A percentile compares a stretch with the other conserved stretches of the same genome.
phyloP scores from a whole-genome alignment of 2,797 vertebrate genomes.

The Sebastolobus alascanus region DNA sequence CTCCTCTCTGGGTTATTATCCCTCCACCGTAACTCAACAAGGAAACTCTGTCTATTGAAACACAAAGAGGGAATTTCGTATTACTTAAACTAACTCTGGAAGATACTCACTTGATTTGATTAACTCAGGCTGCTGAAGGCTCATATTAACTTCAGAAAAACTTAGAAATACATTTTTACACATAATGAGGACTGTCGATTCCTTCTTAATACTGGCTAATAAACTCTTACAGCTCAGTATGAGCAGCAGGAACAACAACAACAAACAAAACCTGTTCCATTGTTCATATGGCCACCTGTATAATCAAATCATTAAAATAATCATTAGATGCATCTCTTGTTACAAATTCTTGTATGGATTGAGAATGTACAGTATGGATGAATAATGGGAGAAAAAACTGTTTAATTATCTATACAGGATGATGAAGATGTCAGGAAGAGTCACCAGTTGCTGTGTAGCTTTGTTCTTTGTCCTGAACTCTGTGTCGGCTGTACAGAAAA shows the following conservation, averaged over 20 bases:
- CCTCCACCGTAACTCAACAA: too few species aligned
- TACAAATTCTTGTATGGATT: too few species aligned
- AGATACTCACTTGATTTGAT: background rate
- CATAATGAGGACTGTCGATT: background rate
- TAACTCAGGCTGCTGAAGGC: background rate
- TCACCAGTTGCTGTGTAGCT: constrained; percentile 15
- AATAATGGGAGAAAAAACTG: background rate
- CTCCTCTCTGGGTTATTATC: too few species aligned
- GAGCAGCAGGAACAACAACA: background rate
- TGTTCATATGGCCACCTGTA: background rate
- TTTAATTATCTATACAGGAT: constrained; percentile 47
- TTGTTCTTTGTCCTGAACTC: constrained; percentile 44
- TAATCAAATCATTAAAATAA: too few species aligned
- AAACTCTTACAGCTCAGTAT: background rate
- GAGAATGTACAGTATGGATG: background rate
- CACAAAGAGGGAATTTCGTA: background rate
- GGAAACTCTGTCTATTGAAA: too few species aligned
- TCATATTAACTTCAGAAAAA: background rate
- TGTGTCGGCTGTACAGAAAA: constrained; percentile 33
- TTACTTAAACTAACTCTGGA: too few species aligned
- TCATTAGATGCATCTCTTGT: too few species aligned
- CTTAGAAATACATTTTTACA: background rate
- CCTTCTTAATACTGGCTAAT: background rate
- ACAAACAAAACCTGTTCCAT: background rate
- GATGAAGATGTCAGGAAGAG: constrained; percentile 28